These are phyloP conservation scores for Eupithecia centaureata DNA, from an alignment of 2,888 invertebrate species.

Conservation along the genomic window DNA sequence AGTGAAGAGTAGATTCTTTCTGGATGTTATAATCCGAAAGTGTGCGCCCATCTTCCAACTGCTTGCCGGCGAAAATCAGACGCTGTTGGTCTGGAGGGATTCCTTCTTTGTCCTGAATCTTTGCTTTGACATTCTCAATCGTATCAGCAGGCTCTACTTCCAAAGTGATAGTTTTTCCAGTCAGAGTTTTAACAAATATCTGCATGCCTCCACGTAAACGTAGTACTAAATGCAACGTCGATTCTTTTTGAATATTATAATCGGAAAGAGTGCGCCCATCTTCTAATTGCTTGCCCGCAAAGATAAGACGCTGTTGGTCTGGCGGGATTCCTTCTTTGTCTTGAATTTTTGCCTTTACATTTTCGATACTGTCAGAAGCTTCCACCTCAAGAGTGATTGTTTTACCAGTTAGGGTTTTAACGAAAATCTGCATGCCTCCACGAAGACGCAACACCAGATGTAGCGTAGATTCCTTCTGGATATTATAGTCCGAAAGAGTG, in stretches of 20 bases:
- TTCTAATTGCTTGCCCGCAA: conserved; percentile 60
- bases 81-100: conserved; percentile 28
- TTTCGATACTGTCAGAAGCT: conserved; percentile 58
- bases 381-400: conserved; percentile 60
- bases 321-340: conserved; percentile 64
- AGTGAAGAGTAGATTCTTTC: conserved; percentile 24
- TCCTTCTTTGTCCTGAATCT: conserved; percentile 26
- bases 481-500: conserved; percentile 59
- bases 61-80: conserved; percentile 26
- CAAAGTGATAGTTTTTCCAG: conserved; percentile 25
- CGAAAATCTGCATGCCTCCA: conserved; percentile 62
- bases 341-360: conserved; percentile 62
- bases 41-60: conserved; percentile 22
- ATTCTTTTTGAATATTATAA: conserved; percentile 60
- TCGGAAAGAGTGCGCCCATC: conserved; percentile 61
- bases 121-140: conserved; percentile 27
- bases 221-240: conserved; percentile 56
- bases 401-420: conserved; percentile 60
- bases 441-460: conserved; percentile 57
- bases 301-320: conserved; percentile 61
- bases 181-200: conserved; percentile 26
- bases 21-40: conserved; percentile 26
- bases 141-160: conserved; percentile 25
- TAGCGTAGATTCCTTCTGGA: conserved; percentile 60
- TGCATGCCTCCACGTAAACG: conserved; percentile 27